Evolutionary conservation across 2,113 vertebrate genomes (phyloP).

Genomic region (Podilymbus podiceps): DNA sequence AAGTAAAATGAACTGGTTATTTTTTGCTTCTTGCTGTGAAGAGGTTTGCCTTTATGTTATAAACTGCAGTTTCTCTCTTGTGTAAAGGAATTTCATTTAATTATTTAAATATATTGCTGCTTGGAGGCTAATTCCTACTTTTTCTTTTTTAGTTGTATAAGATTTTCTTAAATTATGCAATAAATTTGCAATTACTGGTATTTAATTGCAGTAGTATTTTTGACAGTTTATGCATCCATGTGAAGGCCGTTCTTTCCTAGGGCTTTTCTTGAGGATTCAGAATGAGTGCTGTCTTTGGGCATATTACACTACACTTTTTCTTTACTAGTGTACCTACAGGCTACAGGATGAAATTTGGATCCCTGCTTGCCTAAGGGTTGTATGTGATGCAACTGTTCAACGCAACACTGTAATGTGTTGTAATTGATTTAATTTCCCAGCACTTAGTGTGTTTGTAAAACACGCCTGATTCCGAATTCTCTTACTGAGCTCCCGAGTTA

Average conservation of each 20-base stretch:
- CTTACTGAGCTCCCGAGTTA: background rate
- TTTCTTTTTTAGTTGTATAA: background rate
- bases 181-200: constrained; percentile 7
- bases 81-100: background rate
- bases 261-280: background rate
- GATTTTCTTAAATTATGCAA: constrained; percentile 12
- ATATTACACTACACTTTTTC: background rate
- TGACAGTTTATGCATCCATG: background rate
- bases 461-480: background rate
- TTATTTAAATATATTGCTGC: background rate
- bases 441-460: background rate
- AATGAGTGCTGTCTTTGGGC: background rate
- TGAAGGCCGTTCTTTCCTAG: background rate
- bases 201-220: background rate
- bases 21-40: background rate
- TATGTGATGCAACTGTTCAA: background rate
- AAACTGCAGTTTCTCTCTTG: background rate
- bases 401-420: background rate
- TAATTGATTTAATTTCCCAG: background rate
- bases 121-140: background rate
- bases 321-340: background rate
- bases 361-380: background rate
- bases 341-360: background rate
- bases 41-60: background rate
- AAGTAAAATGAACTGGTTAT: background rate